Evolutionary conservation across 2,888 invertebrate species (phyloP).

Genomic region (Blastobasis adustella): DNA sequence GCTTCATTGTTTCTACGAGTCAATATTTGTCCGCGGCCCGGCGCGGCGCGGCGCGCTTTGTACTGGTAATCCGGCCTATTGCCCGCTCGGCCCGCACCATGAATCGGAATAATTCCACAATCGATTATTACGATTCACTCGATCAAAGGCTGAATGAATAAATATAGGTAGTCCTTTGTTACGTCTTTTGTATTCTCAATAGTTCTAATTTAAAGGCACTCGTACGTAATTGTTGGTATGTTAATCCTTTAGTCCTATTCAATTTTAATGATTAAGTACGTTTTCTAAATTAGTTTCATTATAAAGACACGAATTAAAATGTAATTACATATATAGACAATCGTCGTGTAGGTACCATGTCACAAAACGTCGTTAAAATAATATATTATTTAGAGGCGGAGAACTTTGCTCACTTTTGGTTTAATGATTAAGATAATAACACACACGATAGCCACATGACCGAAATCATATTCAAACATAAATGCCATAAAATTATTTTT

Average conservation of each 20-base stretch:
- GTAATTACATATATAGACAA: not conserved
- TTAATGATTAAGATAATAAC: not conserved
- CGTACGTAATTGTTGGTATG: constrained; percentile 24
- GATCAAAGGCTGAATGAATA: constrained; percentile 37
- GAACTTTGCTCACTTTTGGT: too few relatives aligned
- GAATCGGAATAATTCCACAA: constrained; percentile 68
- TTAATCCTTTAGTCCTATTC: constrained; percentile 8
- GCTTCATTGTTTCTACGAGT: constrained; percentile 66
- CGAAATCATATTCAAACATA: too few relatives aligned
- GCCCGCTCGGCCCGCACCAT: constrained; percentile 58
- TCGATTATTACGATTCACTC: constrained; percentile 61
- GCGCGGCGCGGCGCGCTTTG: constrained; percentile 52
- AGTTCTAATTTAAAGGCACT: constrained; percentile 45
- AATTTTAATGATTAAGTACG: too few relatives aligned
- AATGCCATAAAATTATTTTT: too few relatives aligned
- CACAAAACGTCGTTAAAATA: too few relatives aligned
- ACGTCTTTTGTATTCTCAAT: constrained; percentile 43
- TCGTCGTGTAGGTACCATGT: too few relatives aligned
- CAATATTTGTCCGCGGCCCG: constrained; percentile 69
- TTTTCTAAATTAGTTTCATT: not conserved
- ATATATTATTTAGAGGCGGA: too few relatives aligned
- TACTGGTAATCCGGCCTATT: constrained; percentile 56
- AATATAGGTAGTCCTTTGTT: constrained; percentile 55
- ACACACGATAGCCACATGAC: too few relatives aligned
- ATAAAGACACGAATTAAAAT: not conserved